Base-by-base conservation (phyloP, 1,140 invertebrate genomes). In the Cyclina sinensis region DNA sequence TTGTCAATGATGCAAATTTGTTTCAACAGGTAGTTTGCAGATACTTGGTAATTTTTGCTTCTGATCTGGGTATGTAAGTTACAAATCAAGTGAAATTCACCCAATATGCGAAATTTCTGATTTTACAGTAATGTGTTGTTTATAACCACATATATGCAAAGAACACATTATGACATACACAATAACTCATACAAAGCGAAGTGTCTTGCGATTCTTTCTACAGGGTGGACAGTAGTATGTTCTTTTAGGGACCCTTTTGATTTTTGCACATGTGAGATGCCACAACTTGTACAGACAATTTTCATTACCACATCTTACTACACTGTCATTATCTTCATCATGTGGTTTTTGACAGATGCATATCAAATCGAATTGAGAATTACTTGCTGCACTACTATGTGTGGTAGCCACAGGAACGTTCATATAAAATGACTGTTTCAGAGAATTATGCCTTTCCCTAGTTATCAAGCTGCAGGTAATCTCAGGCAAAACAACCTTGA, bases 371-470 rank as follows among this genome's bases (percentile, higher is more conserved):
- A 2, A 0, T 14, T 16, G 11, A 2, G 9, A 12, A 57, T 24
- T 24, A 79, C 12, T 7, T 57, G 24, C 27, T 32, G 32, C 24
- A 27, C 37, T 24, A 7, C 1, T 46, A 21, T 11, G 18, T 78
- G 39, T 37, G 65, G 18, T 59, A 83, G 43, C 24, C 74, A 0
- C 37, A 21, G n/a, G 82, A 87, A 9, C 85, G 46, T 4, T 84
- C 79, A 18, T 89, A 88, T 90, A 21, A 3, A 11, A 35, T 7
- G 37, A 9, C 76, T 84, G 0, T 84, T 18, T 24, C 74, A 11
- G 0, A 39, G 59, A 9, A 89, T 54, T 18, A 0, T 4, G n/a
- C 11, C 21, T 57, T 86, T 74, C 7, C 27, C 24, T n/a, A 0
- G 18, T 43, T 27, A 78, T 78, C 21, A 54, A 88, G 32, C 37